phyloP scores from a whole-genome alignment of 2,113 vertebrate genomes.

The Microtus richardsoni region DNA sequence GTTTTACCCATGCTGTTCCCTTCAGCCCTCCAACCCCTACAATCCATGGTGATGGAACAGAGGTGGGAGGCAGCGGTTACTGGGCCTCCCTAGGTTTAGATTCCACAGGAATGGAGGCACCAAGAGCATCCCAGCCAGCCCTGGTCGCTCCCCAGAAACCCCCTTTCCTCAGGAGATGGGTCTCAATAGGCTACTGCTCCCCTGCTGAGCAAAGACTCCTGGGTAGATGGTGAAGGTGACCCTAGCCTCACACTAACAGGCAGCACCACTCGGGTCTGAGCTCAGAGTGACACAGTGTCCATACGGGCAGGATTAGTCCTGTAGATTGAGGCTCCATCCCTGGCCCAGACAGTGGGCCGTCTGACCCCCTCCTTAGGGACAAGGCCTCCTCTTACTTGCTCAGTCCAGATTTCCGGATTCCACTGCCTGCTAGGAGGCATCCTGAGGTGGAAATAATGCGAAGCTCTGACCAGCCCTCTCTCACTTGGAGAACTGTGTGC shows the following conservation, averaged over 20 bases:
- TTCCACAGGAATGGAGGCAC: not conserved
- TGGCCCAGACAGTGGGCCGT: not conserved
- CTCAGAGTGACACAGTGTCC: not conserved
- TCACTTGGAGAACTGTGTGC: not conserved
- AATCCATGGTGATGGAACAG: not conserved
- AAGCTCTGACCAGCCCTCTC: too few species aligned
- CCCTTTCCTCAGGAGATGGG: not conserved
- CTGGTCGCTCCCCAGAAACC: not conserved
- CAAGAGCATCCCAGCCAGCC: not conserved
- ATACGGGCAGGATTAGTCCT: not conserved
- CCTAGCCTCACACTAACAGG: not conserved
- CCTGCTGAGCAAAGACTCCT: not conserved
- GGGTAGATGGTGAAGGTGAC: not conserved
- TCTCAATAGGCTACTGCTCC: not conserved
- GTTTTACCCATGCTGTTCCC: not conserved
- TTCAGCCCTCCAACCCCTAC: not conserved
- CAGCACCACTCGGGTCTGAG: not conserved
- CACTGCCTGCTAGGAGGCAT: not conserved
- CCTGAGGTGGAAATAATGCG: not conserved
- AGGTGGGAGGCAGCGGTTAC: not conserved
- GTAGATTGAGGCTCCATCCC: not conserved
- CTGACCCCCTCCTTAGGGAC: not conserved
- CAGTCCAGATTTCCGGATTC: constrained; percentile 3
- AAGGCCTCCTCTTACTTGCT: not conserved
- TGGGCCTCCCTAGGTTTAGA: not conserved